Base-by-base conservation (phyloP, 2,113 vertebrate genomes). In the Chinchilla lanigera region DNA sequence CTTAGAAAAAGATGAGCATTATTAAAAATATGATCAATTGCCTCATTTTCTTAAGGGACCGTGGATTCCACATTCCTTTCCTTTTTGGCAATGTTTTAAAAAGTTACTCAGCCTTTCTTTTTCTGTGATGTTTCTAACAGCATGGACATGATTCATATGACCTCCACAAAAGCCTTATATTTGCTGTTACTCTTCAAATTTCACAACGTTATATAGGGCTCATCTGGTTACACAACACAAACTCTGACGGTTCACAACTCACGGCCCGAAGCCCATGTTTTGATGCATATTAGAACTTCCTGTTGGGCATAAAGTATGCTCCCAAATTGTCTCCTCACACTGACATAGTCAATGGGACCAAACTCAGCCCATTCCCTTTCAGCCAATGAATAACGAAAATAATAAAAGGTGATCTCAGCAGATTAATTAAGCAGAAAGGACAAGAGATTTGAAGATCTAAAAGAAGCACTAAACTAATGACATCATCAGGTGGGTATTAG, bases 311-410 rank as follows among this genome's bases (percentile, higher is more conserved):
- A 90, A 97, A 95, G 73, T 77, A 96, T 86, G 77, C 54, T 84
- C 84, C 52, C 7, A 16, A 94, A 63, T 12, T 94, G 65, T 85
- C 75, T 33, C 0, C n/a, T 95, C 69, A 63, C 92, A 56, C 41
- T 93, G 97, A 82, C 91, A 78, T 90, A 95, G 81, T 97, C 94
- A 86, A 67, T 85, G 93, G 93, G 60, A 98, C 96, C 97, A 96
- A 97, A 98, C 54, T 96, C 54, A 84, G 67, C 86, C 56, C 89
- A 80, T 93, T 97, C 92, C 97, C 86, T 93, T 93, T 38, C 89
- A 97, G 85, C 84, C 92, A 80, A 30, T 90, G 20, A 92, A 77
- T 30, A 80, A 90, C 56, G 65, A 75, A 89, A 96, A 89, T 84
- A 92, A 94, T 94, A 54, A 97, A 86, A 95, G 33, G 52, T 82